A percentile compares a stretch with the other conserved stretches of the same genome.
phyloP scores from a whole-genome alignment of 1,140 invertebrate genomes.

The Temnothorax nylanderi region DNA sequence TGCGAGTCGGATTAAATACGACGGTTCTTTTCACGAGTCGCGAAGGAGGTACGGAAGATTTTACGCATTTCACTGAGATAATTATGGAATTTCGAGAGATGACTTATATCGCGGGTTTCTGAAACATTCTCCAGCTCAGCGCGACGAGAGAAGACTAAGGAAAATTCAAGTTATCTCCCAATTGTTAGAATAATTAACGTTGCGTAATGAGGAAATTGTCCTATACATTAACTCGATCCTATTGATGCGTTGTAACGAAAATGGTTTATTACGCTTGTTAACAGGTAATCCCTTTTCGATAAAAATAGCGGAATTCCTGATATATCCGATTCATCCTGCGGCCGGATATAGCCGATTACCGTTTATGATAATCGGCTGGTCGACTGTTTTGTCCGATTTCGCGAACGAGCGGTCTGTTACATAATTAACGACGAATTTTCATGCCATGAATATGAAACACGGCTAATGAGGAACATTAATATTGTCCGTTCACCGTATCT shows the following conservation, averaged over 20 bases:
- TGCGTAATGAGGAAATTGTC: background rate
- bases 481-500: slow-evolving; percentile 43
- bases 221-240: background rate
- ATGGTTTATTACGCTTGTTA: background rate
- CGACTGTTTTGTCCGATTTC: slow-evolving; percentile 43
- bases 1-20: slow-evolving; percentile 49
- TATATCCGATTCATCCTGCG: slow-evolving; percentile 21
- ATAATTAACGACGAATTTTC: slow-evolving; percentile 77
- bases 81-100: slow-evolving; percentile 17
- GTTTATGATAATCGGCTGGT: slow-evolving; percentile 65
- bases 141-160: background rate
- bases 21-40: slow-evolving; percentile 30
- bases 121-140: background rate
- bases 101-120: background rate
- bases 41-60: background rate
- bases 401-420: slow-evolving; percentile 57
- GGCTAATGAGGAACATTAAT: slow-evolving; percentile 77
- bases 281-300: background rate
- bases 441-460: slow-evolving; percentile 71
- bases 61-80: background rate
- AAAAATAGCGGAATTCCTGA: slow-evolving; percentile 22
- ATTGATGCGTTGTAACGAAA: background rate
- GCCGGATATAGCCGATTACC: slow-evolving; percentile 50
- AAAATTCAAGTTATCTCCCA: background rate
- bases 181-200: slow-evolving; percentile 1